A percentile compares a stretch with the other conserved stretches of the same genome.
Evolutionary conservation across 2,888 invertebrate species (phyloP).

Genomic region (Crematogaster levior): DNA sequence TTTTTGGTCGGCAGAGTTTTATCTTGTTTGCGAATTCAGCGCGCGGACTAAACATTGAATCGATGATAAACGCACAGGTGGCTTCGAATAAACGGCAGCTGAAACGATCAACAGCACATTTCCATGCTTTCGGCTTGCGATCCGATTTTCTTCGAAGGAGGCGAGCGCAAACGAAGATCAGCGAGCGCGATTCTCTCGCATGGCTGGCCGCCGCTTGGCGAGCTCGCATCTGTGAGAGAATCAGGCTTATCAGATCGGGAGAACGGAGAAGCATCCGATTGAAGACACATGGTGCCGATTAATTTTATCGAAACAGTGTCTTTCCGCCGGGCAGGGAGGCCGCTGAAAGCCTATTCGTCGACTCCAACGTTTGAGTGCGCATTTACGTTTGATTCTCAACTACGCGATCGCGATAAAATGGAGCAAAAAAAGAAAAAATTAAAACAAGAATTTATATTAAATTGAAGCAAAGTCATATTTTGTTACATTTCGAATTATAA

Average conservation of each 20-base stretch:
- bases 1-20: neutral
- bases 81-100: slow-evolving; percentile 26
- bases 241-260: slow-evolving; percentile 79
- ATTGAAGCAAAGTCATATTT: neutral
- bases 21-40: neutral
- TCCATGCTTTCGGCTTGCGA: slow-evolving; percentile 22
- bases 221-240: slow-evolving; percentile 75
- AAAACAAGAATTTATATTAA: neutral
- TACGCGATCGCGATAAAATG: too few relatives aligned
- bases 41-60: neutral
- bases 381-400: neutral
- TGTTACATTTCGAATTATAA: neutral
- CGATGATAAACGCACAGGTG: slow-evolving; percentile 18
- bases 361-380: neutral
- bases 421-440: too few relatives aligned
- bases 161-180: slow-evolving; percentile 41
- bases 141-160: slow-evolving; percentile 44
- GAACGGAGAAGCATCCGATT: slow-evolving; percentile 69
- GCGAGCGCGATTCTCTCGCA: slow-evolving; percentile 51
- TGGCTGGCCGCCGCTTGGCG: slow-evolving; percentile 55
- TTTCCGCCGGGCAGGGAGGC: slow-evolving; percentile 26
- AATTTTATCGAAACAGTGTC: slow-evolving; percentile 77
- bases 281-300: slow-evolving; percentile 80
- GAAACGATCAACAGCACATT: slow-evolving; percentile 22
- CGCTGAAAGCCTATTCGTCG: slow-evolving; percentile 23